Base-by-base conservation (phyloP, 2,888 invertebrate species). In the Charanyca ferruginea region DNA sequence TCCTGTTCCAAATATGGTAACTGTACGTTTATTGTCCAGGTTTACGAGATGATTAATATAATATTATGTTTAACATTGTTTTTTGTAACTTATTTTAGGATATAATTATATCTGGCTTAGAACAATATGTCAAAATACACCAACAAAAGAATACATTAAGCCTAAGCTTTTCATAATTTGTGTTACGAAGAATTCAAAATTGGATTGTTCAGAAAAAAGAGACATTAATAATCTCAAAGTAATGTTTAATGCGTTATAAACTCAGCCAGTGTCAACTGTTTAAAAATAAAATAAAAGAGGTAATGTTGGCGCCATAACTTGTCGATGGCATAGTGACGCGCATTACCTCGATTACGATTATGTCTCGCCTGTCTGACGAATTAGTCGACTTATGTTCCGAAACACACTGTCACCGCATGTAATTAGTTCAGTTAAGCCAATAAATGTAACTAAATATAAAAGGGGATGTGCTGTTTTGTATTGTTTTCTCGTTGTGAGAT, bases 291-390 rank as follows among this genome's bases (percentile, higher is more conserved):
- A 81, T 73, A 70, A 41, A 70, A 83, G 84, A 83, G 80, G 54
- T 68, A 75, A 78, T 77, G 71, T 79, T 87, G 90, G 90, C 90
- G 90, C 90, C 90, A 86, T 80, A 73, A 83, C 77, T 85, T 84
- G 85, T 86, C 88, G 83, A 81, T 83, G 83, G 71, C 79, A 66
- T 83, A 85, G 85, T 79, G 84, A 87, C 71, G 86, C 65, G 83
- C 83, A 83, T 84, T 85, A 85, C 85, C 82, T 85, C 86, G 85
- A 89, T 89, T 89, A 88, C 82, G 85, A 87, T 85, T 86, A 85
- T 81, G 84, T 83, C 83, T 75, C 85, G 85, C 67, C 83, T 87
- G 88, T 85, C 86, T 80, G 82, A 85, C 69, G 86, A 85, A 90
- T 90, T 85, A 87, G 85, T 87, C 83, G 83, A 85, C 80, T 87